These are phyloP conservation scores for Cepphus grylle DNA, from an alignment of 2,113 vertebrate species.

Conservation along the genomic window DNA sequence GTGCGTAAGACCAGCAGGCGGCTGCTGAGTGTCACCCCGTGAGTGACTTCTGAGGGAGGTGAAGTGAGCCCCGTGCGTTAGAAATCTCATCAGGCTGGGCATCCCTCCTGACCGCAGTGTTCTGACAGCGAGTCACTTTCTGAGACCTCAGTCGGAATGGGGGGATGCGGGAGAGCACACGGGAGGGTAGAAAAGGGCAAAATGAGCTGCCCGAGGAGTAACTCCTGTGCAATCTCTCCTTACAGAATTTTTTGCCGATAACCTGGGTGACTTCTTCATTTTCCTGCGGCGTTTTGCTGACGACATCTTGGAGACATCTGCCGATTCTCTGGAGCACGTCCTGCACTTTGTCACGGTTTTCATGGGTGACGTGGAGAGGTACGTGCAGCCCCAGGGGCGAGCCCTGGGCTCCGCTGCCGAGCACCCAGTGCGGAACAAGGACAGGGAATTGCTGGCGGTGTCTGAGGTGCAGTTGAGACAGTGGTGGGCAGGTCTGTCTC, in stretches of 20 bases:
- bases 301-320: slow-evolving; percentile 89
- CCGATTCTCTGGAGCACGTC: slow-evolving; percentile 88
- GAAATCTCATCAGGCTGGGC: background rate
- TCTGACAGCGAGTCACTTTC: background rate
- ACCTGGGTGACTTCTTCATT: slow-evolving; percentile 95
- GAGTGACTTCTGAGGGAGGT: background rate
- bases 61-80: rapidly evolving
- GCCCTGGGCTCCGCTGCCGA: background rate
- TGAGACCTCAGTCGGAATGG: rapidly evolving
- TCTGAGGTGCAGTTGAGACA: background rate
- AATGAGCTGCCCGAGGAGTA: background rate
- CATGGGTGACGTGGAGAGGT: slow-evolving; percentile 95
- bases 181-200: background rate
- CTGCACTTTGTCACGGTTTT: slow-evolving; percentile 94
- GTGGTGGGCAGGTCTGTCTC: background rate
- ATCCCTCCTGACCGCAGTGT: rapidly evolving
- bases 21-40: background rate
- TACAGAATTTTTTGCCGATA: slow-evolving; percentile 97
- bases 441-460: background rate
- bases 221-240: background rate
- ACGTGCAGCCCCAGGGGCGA: background rate
- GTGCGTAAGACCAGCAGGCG: rapidly evolving
- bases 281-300: slow-evolving; percentile 95
- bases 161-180: rapidly evolving
- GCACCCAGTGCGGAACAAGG: background rate